phyloP scores from a whole-genome alignment of 2,113 vertebrate genomes.

The Merops nubicus region DNA sequence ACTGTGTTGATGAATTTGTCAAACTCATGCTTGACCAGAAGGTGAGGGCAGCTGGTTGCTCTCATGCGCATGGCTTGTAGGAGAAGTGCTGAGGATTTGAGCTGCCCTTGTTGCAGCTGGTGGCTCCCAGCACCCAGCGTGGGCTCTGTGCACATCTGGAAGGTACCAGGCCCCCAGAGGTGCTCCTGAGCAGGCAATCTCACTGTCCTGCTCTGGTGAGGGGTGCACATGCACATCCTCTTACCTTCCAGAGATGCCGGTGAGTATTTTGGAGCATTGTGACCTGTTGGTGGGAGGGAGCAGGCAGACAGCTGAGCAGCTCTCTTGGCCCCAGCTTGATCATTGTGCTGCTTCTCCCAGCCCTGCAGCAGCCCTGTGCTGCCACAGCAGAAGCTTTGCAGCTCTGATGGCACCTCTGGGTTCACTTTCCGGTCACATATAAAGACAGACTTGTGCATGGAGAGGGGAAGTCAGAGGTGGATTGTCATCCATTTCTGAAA shows the following conservation, averaged over 20 bases:
- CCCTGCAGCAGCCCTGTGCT: background rate
- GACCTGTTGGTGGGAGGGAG: background rate
- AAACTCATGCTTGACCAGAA: background rate
- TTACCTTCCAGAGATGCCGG: background rate
- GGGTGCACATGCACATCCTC: background rate
- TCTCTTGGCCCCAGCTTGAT: background rate
- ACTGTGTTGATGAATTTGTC: background rate
- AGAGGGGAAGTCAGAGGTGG: background rate
- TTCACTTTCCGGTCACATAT: background rate
- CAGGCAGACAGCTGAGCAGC: background rate
- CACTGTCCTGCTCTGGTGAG: background rate
- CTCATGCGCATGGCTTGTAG: accelerated
- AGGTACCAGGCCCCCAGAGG: background rate
- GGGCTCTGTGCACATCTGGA: background rate
- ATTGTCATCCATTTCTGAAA: background rate
- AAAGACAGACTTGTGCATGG: background rate
- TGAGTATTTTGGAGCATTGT: background rate
- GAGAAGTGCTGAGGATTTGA: background rate
- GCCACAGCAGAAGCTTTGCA: accelerated
- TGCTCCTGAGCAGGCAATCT: background rate
- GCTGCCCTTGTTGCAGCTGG: background rate
- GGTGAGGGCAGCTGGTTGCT: background rate
- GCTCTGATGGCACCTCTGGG: background rate
- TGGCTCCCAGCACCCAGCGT: background rate
- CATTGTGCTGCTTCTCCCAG: background rate